A percentile compares a stretch with the other conserved stretches of the same genome.
phyloP scores from a whole-genome alignment of 2,888 invertebrate species.

The Conchocele bisecta region DNA sequence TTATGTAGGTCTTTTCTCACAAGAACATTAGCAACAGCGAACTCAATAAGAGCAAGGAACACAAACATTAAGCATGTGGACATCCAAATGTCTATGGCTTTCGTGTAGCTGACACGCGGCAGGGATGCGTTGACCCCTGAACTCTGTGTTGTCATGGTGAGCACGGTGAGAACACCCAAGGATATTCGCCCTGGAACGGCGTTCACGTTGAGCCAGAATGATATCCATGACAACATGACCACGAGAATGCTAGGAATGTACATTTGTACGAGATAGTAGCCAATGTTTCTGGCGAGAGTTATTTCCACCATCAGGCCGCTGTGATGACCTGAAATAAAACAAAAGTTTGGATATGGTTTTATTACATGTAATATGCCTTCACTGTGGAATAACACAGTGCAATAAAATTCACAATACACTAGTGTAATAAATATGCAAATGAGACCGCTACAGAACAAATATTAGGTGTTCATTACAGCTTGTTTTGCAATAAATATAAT shows the following conservation, averaged over 20 bases:
- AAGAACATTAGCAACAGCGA: slow-evolving; percentile 98
- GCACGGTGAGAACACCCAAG: slow-evolving; percentile 71
- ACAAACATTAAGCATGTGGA: slow-evolving; percentile 98
- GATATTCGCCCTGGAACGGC: slow-evolving; percentile 72
- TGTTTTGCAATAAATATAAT: no score
- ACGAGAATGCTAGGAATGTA: slow-evolving; percentile 93
- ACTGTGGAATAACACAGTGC: no score
- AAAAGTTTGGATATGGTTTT: slow-evolving; percentile 3
- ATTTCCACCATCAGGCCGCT: slow-evolving; percentile 98
- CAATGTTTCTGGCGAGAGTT: slow-evolving; percentile 98
- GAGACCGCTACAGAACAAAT: no score
- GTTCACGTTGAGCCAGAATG: slow-evolving; percentile 74
- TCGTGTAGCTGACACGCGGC: slow-evolving; percentile 97
- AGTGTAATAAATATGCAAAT: no score
- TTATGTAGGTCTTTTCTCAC: slow-evolving; percentile 93
- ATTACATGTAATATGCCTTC: no score
- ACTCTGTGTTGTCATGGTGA: slow-evolving; percentile 75
- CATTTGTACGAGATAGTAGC: slow-evolving; percentile 99
- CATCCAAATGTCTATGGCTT: slow-evolving; percentile 99
- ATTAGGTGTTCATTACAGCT: background rate
- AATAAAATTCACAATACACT: no score
- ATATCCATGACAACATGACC: slow-evolving; percentile 74
- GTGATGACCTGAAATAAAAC: slow-evolving; percentile 91
- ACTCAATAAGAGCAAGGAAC: slow-evolving; percentile 98
- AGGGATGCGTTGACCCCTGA: slow-evolving; percentile 70